A percentile compares a stretch with the other conserved stretches of the same genome.
phyloP scores from a whole-genome alignment of 2,797 vertebrate genomes.

The Danio kyathit region DNA sequence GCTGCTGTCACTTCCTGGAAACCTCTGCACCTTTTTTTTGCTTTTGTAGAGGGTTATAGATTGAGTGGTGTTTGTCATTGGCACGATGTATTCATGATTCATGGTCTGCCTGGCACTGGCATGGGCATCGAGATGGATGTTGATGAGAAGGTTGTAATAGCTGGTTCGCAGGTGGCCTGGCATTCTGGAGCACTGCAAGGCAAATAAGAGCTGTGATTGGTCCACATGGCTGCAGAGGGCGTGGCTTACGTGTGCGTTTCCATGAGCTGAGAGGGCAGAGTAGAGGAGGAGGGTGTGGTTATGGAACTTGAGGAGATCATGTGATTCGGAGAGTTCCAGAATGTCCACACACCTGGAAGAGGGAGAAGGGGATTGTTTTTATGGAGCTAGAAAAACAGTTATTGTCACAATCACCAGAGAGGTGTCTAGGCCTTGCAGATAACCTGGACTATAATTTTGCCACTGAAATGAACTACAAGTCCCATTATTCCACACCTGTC shows the following conservation, averaged over 20 bases:
- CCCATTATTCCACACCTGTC: too few relatives aligned
- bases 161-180: constrained; percentile 87
- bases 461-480: too few relatives aligned
- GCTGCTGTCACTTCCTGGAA: constrained; percentile 83
- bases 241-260: constrained; percentile 91
- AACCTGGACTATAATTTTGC: too few relatives aligned
- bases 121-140: constrained; percentile 88
- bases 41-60: constrained; percentile 84
- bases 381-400: neutral
- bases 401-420: too few relatives aligned
- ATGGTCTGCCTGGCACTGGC: constrained; percentile 87
- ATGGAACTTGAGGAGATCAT: constrained; percentile 89
- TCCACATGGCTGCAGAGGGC: constrained; percentile 94
- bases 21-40: constrained; percentile 76
- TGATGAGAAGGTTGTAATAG: constrained; percentile 90
- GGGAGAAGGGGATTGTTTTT: neutral
- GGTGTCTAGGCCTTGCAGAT: too few relatives aligned
- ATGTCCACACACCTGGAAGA: constrained; percentile 89
- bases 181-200: constrained; percentile 88
- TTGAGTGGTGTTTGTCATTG: constrained; percentile 88
- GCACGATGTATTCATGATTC: constrained; percentile 94
- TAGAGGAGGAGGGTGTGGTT: constrained; percentile 91
- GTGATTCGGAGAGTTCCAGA: constrained; percentile 89
- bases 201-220: constrained; percentile 90
- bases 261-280: constrained; percentile 90